Evolutionary conservation across 2,797 vertebrate genomes (phyloP).

Genomic region (Potorous gilbertii): DNA sequence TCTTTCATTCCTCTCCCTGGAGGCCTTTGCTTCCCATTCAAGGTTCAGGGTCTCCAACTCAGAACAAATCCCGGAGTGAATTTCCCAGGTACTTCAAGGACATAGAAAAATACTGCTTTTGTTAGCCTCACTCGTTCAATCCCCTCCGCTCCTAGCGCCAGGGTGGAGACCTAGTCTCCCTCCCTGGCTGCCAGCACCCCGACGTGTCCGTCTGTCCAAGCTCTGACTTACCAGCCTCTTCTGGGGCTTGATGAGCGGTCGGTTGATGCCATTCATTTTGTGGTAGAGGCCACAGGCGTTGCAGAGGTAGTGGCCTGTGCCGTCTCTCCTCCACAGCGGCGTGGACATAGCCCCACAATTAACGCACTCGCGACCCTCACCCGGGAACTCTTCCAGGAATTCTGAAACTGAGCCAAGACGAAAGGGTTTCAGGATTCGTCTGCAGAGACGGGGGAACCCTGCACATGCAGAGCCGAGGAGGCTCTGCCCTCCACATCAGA

Average conservation of each 20-base stretch:
- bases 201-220: rapidly evolving
- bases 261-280: conserved; percentile 98
- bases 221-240: conserved; percentile 92
- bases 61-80: not conserved
- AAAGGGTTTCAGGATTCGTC: rapidly evolving
- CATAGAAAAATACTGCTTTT: not conserved
- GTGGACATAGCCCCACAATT: conserved; percentile 99
- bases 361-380: conserved; percentile 96
- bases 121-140: not conserved
- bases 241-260: conserved; percentile 96
- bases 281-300: conserved; percentile 99
- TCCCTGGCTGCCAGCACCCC: too few species aligned
- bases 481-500: not conserved
- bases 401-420: conserved; percentile 81
- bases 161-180: not conserved
- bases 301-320: conserved; percentile 97
- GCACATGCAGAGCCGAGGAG: not conserved
- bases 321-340: conserved; percentile 96
- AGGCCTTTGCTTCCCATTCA: not conserved
- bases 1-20: not conserved
- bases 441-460: not conserved
- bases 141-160: not conserved
- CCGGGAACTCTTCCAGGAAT: conserved; percentile 91
- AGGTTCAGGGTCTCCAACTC: not conserved
- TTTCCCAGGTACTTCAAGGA: not conserved